Evolutionary conservation across 2,888 invertebrate genomes (phyloP), one percentile per base, ranked within the genome.

Genomic region (Mellilla xanthometata): DNA sequence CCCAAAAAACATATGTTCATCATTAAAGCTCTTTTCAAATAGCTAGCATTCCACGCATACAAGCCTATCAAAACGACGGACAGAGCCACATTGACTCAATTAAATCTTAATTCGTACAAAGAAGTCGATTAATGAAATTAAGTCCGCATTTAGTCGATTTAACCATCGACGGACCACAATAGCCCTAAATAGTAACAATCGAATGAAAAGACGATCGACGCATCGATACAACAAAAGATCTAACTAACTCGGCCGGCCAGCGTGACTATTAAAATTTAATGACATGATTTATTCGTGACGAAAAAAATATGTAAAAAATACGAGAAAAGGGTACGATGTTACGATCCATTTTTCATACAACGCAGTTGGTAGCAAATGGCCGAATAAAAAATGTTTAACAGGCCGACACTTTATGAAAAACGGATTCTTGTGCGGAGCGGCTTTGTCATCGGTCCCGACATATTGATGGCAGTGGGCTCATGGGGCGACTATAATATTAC

Each of bases 291-390:
- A 89, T 88, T 78, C 77, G 58, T 65, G 61, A 54, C 56, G 70
- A 68, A 84, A 84, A 82, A 75, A 75, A 69, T 67, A 78, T 72
- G 74, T 69, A 68, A 85, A 84, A 75, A 75, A 69, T 68, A 78
- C 72, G 74, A 81, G 82, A 87, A 88, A 88, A 88, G 88, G 87
- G 87, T 88, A 89, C 79, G 80, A 78, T 80, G 81, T 85, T 83
- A 84, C 83, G 83, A 84, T 83, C 82, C 85, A 89, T 89, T 88
- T 89, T 88, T 89, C 89, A 89, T 87, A 85, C 73, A 81, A 85
- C 89, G 88, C 89, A 88, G 89, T 89, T 89, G 88, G 89, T 89
- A 89, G 89, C 89, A 87, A 89, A 89, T 87, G 87, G 83, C 71
- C 82, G 77, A 81, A 86, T 88, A 89, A 89, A 89, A 89, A 87